Base-by-base conservation (phyloP, 1,140 invertebrate species). In the Phthorimaea operculella region DNA sequence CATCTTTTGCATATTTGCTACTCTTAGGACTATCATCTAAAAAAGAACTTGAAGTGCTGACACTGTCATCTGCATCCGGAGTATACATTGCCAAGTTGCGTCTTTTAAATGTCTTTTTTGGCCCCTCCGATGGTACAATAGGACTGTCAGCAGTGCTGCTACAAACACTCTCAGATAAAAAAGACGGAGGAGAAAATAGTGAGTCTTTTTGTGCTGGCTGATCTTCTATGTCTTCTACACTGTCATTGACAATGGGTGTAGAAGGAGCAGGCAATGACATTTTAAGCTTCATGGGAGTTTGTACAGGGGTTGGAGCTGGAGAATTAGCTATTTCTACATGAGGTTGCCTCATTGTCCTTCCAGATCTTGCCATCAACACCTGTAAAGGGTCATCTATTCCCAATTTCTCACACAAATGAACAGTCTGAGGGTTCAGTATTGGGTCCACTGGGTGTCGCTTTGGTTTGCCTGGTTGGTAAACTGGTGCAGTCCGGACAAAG, bases 361-460 rank as follows among this genome's bases (percentile, higher is more conserved):
- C 81, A 28, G 72, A 67, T 55, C 79, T 62, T 9, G 82, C 76
- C 62, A 83, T 63, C 5, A 85, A 55, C 34, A 85, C 79, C 67
- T 85, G 77, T 36, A 81, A 60, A 17, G 74, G 81, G 54, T 81
- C 74, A 75, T 78, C 84, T 64, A 79, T 84, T 44, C 87, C 64
- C 58, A 98, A 79, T 72, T 87, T 90, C n/a, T 92, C 87, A 86
- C 96, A 98, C 52, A 98, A 90, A 42, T 88, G 71, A 7, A 87
- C 88, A 6, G 95, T 97, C 79, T 98, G 96, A 14, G 92, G 89
- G 86, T 98, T 98, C 11, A 90, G 71, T 55, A 88, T 78, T 0
- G 90, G 83, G 45, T 78, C 70, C 0, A 79, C 75, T 52, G 85
- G 85, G 33, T 72, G 56, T 42, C 70, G 45, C 57, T 70, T 68